A percentile compares a stretch with the other conserved stretches of the same genome.
These are phyloP conservation scores for Chrysemys picta DNA, from an alignment of 2,113 vertebrate species.

Conservation along the genomic window DNA sequence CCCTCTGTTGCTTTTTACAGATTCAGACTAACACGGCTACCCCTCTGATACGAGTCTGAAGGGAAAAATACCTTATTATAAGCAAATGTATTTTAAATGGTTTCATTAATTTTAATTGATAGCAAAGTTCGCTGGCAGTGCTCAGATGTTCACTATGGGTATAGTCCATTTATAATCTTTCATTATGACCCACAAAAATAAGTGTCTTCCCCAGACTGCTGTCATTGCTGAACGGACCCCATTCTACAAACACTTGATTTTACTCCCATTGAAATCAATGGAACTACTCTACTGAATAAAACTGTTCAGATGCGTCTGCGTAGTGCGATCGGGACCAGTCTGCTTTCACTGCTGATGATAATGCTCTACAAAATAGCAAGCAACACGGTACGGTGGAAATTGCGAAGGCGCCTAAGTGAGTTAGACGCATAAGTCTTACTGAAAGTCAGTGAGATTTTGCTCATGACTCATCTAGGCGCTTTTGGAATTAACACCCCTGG, in stretches of 20 bases:
- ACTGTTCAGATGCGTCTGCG: neutral
- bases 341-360: neutral
- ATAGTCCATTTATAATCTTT: neutral
- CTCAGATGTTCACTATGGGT: neutral
- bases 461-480: neutral
- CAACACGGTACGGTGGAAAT: neutral
- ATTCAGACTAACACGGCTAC: too few relatives aligned
- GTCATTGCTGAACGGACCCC: neutral
- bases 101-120: neutral
- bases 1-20: too few relatives aligned
- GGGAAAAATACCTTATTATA: neutral
- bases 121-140: neutral
- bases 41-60: too few relatives aligned
- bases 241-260: neutral
- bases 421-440: neutral
- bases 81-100: accelerated
- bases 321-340: neutral
- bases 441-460: neutral
- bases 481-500: neutral
- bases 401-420: neutral
- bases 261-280: neutral
- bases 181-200: neutral
- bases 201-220: neutral
- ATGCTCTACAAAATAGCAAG: neutral
- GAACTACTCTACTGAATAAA: neutral